Evolutionary conservation across 1,140 invertebrate genomes (phyloP), one percentile per base, ranked within the genome.

Genomic region (Spodoptera litura): DNA sequence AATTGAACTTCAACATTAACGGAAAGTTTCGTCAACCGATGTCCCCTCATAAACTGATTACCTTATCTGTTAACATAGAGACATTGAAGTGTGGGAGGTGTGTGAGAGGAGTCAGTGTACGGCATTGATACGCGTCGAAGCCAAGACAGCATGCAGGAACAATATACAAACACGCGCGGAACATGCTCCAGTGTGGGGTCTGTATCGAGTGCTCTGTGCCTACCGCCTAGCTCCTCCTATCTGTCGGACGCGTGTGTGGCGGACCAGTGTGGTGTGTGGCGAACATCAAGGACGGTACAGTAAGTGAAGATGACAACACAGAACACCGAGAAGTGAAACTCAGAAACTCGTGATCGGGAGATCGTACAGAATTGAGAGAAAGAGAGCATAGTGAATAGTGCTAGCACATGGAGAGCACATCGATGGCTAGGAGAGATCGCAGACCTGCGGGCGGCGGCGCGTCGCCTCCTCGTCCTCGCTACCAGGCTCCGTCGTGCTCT

Each of bases 401-500:
- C 89, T 88, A 91, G 90, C 92, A 93, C 90, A 92, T 91, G 88
- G 88, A 92, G 91, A 94, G 90, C 89, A 93, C 93, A 94, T 93
- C 91, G 93, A 94, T 91, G 91, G 86, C 81, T 89, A 92, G 89
- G 85, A 89, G 88, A 90, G 87, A 92, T 89, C 91, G 86, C 93
- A 94, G 94, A 95, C 94, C 94, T 96, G 95, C 84, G 92, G 94
- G 81, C 91, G 90, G 86, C 92, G 92, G 61, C 89, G 90, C 87
- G 91, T 83, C 72, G 93, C 87, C 78, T 95, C 95, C 85, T 96
- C 95, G 83, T 96, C 95, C 85, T 95, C 95, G 83, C 94, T 94
- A 88, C 93, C 88, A 88, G 93, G 89, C 89, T 93, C 94, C 90
- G 88, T 83, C 70, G 90, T 89, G 78, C 96, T 96, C 93, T 98